Base-by-base conservation (phyloP, 2,888 invertebrate species). In the Salticus scenicus region DNA sequence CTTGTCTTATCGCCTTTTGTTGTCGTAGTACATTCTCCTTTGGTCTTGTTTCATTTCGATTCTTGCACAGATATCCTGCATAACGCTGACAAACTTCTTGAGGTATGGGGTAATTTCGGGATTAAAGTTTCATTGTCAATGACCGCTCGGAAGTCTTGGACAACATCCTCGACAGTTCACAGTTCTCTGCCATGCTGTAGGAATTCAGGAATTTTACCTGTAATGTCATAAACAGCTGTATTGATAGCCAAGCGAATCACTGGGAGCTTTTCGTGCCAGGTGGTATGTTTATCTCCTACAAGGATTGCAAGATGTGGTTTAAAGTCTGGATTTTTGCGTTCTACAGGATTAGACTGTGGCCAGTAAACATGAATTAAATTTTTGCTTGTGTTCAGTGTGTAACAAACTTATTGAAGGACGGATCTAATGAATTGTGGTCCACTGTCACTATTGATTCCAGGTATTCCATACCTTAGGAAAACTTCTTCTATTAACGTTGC, bases 241-340 rank as follows among this genome's bases (percentile, higher is more conserved):
- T 67, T 67, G 31, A 67, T 76, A 17, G 67, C 33, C 8, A 67
- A 67, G 4, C 5, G 67, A 42, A 67, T 67, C 14, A 67, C 28
- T 76, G 42, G 51, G 0, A 69, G 47, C 41, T 76, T 76, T 1
- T 0, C 24, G 42, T 42, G 24, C 51, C 76, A 67, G 17, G 8
- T 47, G 10, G 4, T 42, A 12, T 69, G 47, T 7, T 67, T 33
- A 27, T 69, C 20, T 24, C 67, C 51, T n/a, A n/a, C n/a, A n/a
- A n/a, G n/a, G 14, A 75, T 66, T 30, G 10, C 64, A 64, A 66
- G 30, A 27, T 28, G 41, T 7, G 42, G 47, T 47, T 47, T 47
- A 14, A 47, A 17, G 17, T 47, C 17, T 14, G 10, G 7, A 17
- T 47, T 47, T 14, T 47, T 47, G 17, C 42, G 42, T 17, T 47